Evolutionary conservation across 2,888 invertebrate genomes (phyloP).

Genomic region (Timema cristinae): DNA sequence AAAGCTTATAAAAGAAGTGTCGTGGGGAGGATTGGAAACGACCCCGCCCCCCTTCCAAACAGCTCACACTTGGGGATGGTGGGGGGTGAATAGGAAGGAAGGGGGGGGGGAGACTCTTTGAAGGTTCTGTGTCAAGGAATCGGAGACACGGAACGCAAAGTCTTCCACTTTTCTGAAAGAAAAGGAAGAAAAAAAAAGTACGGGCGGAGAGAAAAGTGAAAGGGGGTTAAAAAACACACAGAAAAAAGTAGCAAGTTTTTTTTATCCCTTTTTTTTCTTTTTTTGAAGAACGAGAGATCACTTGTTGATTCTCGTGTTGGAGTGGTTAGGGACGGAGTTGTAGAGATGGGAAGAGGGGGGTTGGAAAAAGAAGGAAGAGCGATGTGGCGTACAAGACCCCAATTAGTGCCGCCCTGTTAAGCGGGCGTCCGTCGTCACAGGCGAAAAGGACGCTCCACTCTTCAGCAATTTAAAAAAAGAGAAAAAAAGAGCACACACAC

Average conservation of each 20-base stretch:
- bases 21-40: too few species aligned
- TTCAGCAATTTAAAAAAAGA: too few species aligned
- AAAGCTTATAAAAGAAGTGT: too few species aligned
- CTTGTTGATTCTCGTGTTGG: slow-evolving; percentile 25
- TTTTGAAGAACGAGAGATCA: slow-evolving; percentile 18
- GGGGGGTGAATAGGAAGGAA: neutral
- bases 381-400: slow-evolving; percentile 27
- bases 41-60: slow-evolving; percentile 1
- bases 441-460: neutral
- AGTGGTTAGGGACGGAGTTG: slow-evolving; percentile 4
- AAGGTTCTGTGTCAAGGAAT: slow-evolving; percentile 10
- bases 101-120: slow-evolving; percentile 5
- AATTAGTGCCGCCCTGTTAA: slow-evolving; percentile 31
- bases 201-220: slow-evolving; percentile 2
- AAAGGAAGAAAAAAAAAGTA: slow-evolving; percentile 18
- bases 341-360: slow-evolving; percentile 6
- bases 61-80: slow-evolving; percentile 7
- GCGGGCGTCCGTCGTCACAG: slow-evolving; percentile 9
- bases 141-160: slow-evolving; percentile 8
- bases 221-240: neutral
- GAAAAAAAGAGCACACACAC: too few species aligned
- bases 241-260: slow-evolving; percentile 1
- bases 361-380: slow-evolving; percentile 9
- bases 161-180: slow-evolving; percentile 5
- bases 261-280: neutral